Conservation (phyloP, 2,797 vertebrate species). For the Parambassis ranga region DNA sequence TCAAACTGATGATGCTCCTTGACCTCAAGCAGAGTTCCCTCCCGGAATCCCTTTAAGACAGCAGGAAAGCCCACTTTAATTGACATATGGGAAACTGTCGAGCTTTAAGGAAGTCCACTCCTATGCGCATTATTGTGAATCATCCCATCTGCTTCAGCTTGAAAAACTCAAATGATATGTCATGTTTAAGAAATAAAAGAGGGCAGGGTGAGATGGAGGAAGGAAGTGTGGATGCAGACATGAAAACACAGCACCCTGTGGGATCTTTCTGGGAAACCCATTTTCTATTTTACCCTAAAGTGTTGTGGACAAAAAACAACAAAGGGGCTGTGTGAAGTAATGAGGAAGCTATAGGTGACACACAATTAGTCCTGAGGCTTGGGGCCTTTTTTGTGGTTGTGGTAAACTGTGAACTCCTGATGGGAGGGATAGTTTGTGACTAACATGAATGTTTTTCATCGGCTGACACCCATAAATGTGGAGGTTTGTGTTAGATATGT, state of each 20-base stretch:
- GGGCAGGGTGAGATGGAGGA: neutral
- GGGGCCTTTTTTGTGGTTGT: slow-evolving; percentile 46
- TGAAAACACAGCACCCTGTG: slow-evolving; percentile 33
- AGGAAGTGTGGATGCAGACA: slow-evolving; percentile 26
- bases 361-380: slow-evolving; percentile 46
- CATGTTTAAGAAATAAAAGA: slow-evolving; percentile 14
- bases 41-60: neutral
- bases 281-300: slow-evolving; percentile 30
- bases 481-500: neutral
- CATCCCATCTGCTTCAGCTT: slow-evolving; percentile 42
- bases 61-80: slow-evolving; percentile 26
- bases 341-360: slow-evolving; percentile 61
- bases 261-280: slow-evolving; percentile 53
- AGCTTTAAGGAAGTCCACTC: slow-evolving; percentile 15
- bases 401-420: slow-evolving; percentile 40
- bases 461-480: slow-evolving; percentile 12
- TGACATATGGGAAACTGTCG: slow-evolving; percentile 15
- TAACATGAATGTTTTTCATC: slow-evolving; percentile 34
- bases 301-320: slow-evolving; percentile 41
- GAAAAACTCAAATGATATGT: slow-evolving; percentile 34
- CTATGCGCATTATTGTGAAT: slow-evolving; percentile 22
- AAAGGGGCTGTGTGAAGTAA: slow-evolving; percentile 34
- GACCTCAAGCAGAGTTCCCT: neutral
- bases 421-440: slow-evolving; percentile 38
- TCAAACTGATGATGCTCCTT: neutral